phyloP scores from a whole-genome alignment of 2,797 vertebrate genomes.

The Pelochelys cantorii region DNA sequence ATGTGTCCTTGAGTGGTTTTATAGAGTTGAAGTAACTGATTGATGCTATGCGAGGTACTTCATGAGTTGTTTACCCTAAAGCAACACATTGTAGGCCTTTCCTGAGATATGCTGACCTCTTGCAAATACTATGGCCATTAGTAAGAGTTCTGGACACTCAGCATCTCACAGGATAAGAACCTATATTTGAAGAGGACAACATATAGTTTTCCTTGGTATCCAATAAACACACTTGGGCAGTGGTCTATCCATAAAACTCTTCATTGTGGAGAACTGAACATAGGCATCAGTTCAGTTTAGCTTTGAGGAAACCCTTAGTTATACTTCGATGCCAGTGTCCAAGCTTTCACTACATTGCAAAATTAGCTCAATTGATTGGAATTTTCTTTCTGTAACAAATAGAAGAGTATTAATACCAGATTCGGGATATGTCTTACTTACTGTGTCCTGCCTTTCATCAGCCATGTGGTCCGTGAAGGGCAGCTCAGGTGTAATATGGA shows the following conservation, averaged over 20 bases:
- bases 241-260: fast-evolving
- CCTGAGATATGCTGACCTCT: conserved; percentile 24
- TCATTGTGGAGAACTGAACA: not conserved
- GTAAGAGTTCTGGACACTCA: conserved; percentile 10
- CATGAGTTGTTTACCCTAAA: conserved; percentile 50
- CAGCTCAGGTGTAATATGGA: not conserved
- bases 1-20: not conserved
- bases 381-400: not conserved
- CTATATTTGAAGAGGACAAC: not conserved
- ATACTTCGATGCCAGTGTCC: not conserved
- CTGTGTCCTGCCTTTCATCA: not conserved
- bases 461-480: fast-evolving
- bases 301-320: not conserved
- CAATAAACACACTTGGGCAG: not conserved
- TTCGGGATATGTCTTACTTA: not conserved
- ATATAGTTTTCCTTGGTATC: not conserved
- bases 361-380: not conserved
- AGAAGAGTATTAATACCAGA: not conserved
- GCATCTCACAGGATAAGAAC: not conserved
- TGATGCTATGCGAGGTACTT: conserved; percentile 58
- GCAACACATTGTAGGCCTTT: conserved; percentile 31
- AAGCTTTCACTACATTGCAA: not conserved
- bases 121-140: not conserved
- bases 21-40: conserved; percentile 48
- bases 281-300: not conserved